Base-by-base conservation (phyloP, 2,888 invertebrate species). In the Oscheius sp. region DNA sequence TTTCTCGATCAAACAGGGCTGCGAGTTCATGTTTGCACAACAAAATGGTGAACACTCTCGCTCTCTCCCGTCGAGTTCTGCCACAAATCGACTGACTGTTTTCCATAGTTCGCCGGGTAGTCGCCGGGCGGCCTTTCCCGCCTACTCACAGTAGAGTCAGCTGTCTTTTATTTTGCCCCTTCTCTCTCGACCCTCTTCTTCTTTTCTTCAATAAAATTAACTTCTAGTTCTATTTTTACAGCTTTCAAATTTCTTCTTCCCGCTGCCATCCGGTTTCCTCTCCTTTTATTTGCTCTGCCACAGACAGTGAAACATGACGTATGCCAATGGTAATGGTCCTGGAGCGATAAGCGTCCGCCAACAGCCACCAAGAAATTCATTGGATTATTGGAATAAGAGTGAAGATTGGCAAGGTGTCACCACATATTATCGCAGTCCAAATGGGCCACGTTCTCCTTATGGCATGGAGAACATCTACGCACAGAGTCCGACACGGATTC, bases 351-450 rank as follows among this genome's bases (percentile, higher is more conserved):
- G 45, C 9, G 16, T 16, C 16, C 45, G 9, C 3, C 49, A 49
- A 49, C 49, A 49, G 13, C 49, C 49, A 49, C 35, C 9, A 35
- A 64, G 59, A 29, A 79, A 79, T 63, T 73, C 76, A 46, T 66
- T 81, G 18, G 78, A 81, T 27, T 77, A 76, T 41, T 81, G 81
- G 81, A 76, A 76, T 52, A 81, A 81, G 69, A 59, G 74, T 43
- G 78, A 80, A 45, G 80, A 78, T 59, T 69, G 76, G 27, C 76
- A 78, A 25, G 80, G 78, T 16, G 74, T 78, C 25, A 78, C 80
- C 2, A 66, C 66, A n/a, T 80, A 75, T 35, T 80, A 78, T 61
- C 78, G 78, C 5, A 72, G 75, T 45, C 74, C 73, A 21, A 23
- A 55, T 3, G 66, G 29, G 1, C 29, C 25, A 27, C 61, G 61